phyloP scores from a whole-genome alignment of 1,140 invertebrate genomes.

The Diachasmimorpha longicaudata region DNA sequence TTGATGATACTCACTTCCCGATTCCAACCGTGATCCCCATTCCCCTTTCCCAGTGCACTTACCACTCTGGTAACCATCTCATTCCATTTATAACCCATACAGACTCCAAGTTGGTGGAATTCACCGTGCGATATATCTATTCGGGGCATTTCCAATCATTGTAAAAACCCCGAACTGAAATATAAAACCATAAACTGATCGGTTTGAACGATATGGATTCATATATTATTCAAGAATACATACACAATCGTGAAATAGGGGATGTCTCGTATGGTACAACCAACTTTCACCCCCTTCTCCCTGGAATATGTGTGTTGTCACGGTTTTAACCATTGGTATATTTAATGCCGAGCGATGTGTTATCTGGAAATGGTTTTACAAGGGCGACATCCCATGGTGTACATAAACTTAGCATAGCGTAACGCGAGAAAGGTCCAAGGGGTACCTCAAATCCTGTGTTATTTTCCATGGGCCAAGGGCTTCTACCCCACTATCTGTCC shows the following conservation, averaged over 20 bases:
- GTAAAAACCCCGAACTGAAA: slow-evolving; percentile 58
- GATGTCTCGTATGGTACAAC: slow-evolving; percentile 1
- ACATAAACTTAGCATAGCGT: slow-evolving; percentile 55
- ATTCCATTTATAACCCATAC: slow-evolving; percentile 6
- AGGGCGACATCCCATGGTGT: slow-evolving; percentile 60
- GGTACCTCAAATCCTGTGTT: neutral
- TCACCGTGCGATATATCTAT: slow-evolving; percentile 38
- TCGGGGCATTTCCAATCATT: slow-evolving; percentile 61
- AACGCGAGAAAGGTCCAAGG: slow-evolving; percentile 28
- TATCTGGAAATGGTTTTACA: slow-evolving; percentile 62
- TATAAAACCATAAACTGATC: slow-evolving; percentile 61
- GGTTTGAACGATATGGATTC: slow-evolving; percentile 53
- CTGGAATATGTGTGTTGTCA: slow-evolving; percentile 37
- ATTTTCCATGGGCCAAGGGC: neutral
- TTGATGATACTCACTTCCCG: slow-evolving; percentile 46
- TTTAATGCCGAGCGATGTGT: slow-evolving; percentile 49
- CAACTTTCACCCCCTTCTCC: too few relatives aligned
- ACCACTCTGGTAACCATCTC: slow-evolving; percentile 9
- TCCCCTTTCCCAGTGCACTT: neutral
- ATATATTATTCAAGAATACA: slow-evolving; percentile 49
- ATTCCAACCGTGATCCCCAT: slow-evolving; percentile 21
- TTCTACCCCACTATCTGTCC: neutral
- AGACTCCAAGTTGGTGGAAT: slow-evolving; percentile 6
- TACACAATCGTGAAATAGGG: neutral
- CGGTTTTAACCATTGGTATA: slow-evolving; percentile 26